phyloP scores from a whole-genome alignment of 2,797 vertebrate species.

The Discoglossus pictus region DNA sequence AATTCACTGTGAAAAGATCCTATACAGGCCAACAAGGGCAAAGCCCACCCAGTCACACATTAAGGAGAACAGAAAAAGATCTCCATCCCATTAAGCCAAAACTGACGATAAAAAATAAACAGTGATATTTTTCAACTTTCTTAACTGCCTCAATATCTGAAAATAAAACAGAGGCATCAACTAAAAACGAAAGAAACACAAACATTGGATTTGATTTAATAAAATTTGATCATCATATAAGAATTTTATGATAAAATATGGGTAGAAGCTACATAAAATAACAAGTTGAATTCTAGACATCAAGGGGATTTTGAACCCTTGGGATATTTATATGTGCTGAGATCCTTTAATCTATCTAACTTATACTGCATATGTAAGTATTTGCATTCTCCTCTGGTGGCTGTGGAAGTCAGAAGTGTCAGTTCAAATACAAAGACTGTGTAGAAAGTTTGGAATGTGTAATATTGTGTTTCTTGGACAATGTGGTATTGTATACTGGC shows the following conservation, averaged over 20 bases:
- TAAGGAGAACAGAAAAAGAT: constrained; percentile 54
- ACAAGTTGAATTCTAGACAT: constrained; percentile 18
- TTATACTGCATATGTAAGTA: constrained; percentile 13
- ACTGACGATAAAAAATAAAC: constrained; percentile 40
- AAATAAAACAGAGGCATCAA: constrained; percentile 58
- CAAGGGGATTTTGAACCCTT: constrained; percentile 20
- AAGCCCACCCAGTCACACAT: constrained; percentile 61
- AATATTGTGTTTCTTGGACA: constrained; percentile 12
- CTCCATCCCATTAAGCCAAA: constrained; percentile 50
- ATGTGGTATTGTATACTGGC: constrained; percentile 25
- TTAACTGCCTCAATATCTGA: constrained; percentile 59
- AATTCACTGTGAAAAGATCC: constrained; percentile 6
- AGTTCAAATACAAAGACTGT: constrained; percentile 7
- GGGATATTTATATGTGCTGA: constrained; percentile 29
- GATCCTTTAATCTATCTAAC: constrained; percentile 35
- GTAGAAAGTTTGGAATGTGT: constrained; percentile 21
- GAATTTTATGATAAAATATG: constrained; percentile 25
- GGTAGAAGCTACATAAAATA: constrained; percentile 21
- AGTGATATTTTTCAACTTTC: constrained; percentile 58
- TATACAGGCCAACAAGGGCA: constrained; percentile 47
- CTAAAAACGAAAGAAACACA: constrained; percentile 54
- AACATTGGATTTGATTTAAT: constrained; percentile 28
- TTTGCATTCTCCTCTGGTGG: constrained; percentile 1
- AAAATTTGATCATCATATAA: constrained; percentile 29
- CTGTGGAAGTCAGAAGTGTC: background rate